Conservation (phyloP, 2,113 vertebrate genomes). For the Cochlearius cochlearius region DNA sequence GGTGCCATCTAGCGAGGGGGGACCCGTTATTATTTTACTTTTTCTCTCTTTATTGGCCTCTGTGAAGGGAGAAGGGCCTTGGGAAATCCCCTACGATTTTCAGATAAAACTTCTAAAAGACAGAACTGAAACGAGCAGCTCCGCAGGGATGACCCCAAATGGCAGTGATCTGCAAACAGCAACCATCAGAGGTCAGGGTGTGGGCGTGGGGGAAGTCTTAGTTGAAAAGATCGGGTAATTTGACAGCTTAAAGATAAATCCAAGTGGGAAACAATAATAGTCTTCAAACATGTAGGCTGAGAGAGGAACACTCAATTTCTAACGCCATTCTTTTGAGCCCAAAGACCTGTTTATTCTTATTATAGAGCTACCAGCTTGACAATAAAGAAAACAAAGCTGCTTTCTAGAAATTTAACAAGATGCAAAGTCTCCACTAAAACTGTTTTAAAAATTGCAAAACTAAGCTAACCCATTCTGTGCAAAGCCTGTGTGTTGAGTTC, state of each 20-base stretch:
- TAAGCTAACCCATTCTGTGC: background rate
- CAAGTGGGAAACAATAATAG: background rate
- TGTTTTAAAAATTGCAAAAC: background rate
- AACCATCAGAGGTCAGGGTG: background rate
- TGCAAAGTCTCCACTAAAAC: background rate
- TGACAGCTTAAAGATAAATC: background rate
- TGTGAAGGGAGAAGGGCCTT: background rate
- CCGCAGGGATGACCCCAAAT: background rate
- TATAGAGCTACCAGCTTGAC: background rate
- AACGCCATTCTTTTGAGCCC: background rate
- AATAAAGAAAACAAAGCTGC: background rate
- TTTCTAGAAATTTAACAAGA: background rate
- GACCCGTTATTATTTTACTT: background rate
- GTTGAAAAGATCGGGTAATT: background rate
- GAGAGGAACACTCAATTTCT: background rate
- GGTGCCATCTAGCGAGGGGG: conserved; percentile 60
- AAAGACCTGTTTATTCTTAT: background rate
- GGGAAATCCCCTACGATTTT: background rate
- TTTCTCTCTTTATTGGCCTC: background rate
- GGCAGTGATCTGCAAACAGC: background rate
- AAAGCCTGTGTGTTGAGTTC: background rate
- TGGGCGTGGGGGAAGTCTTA: background rate
- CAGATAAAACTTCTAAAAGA: background rate
- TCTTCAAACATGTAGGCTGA: background rate
- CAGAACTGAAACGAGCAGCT: accelerated